Evolutionary conservation across 1,140 invertebrate species (phyloP).

Genomic region (Neotoxoptera formosana): DNA sequence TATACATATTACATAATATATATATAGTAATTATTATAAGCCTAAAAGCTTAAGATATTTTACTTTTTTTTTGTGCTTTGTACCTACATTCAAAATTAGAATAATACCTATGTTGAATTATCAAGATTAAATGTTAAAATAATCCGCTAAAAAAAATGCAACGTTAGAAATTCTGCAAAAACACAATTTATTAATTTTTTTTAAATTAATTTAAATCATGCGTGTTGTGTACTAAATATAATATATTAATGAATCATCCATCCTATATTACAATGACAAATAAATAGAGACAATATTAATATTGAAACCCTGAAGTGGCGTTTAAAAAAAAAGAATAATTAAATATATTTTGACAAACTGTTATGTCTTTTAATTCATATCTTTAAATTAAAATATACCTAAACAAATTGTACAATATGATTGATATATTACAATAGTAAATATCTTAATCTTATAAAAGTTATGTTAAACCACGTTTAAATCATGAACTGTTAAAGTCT

Average conservation of each 20-base stretch:
- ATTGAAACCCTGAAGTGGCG: not conserved
- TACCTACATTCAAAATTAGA: not conserved
- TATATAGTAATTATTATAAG: too few relatives aligned
- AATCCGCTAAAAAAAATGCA: not conserved
- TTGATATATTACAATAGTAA: not conserved
- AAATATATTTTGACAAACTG: too few relatives aligned
- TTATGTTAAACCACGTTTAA: not conserved
- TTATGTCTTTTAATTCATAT: not conserved
- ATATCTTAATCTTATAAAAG: not conserved
- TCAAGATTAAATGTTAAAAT: not conserved
- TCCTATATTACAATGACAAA: not conserved
- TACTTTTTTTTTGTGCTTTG: not conserved
- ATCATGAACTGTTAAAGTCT: not conserved
- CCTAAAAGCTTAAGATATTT: too few relatives aligned
- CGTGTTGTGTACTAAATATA: not conserved
- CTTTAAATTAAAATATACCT: not conserved
- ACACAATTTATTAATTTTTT: too few relatives aligned
- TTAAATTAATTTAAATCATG: not conserved
- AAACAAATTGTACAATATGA: not conserved
- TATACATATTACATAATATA: too few relatives aligned
- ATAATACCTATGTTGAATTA: not conserved
- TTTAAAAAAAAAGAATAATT: too few relatives aligned
- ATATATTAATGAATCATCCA: not conserved
- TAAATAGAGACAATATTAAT: not conserved
- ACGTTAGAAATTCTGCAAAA: not conserved